phyloP scores from a whole-genome alignment of 2,888 invertebrate species.

The Dolichopus griseipennis region DNA sequence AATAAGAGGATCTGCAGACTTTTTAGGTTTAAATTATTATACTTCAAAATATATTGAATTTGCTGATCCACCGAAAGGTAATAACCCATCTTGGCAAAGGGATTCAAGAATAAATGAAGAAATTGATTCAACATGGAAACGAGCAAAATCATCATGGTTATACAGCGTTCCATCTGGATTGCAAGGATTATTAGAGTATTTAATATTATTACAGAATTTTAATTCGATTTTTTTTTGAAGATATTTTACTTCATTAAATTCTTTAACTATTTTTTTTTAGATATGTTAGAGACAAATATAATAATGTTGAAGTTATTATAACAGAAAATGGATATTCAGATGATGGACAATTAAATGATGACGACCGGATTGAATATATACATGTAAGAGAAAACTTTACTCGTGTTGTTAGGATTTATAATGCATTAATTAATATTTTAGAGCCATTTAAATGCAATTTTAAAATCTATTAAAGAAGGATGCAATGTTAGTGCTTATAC shows the following conservation, averaged over 20 bases:
- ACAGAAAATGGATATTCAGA: conserved; percentile 55
- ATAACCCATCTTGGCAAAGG: conserved; percentile 46
- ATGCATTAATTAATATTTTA: conserved; percentile 21
- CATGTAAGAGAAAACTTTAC: conserved; percentile 22
- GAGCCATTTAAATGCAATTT: conserved; percentile 31
- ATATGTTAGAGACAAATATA: conserved; percentile 50
- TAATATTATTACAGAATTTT: background rate
- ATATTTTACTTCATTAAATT: no score
- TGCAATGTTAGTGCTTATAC: conserved; percentile 32
- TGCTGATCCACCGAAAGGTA: conserved; percentile 25
- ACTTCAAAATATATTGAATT: conserved; percentile 27
- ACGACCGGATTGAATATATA: conserved; percentile 36
- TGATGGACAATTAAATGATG: conserved; percentile 35
- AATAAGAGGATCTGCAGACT: conserved; percentile 30
- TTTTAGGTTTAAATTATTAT: conserved; percentile 34
- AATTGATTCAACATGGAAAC: conserved; percentile 30
- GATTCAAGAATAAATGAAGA: conserved; percentile 37
- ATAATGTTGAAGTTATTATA: conserved; percentile 48
- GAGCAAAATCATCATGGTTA: conserved; percentile 31
- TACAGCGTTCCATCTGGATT: conserved; percentile 33
- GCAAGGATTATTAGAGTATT: conserved; percentile 23
- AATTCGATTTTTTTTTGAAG: no score
- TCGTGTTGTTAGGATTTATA: conserved; percentile 38
- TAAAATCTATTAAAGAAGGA: conserved; percentile 30
- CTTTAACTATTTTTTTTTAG: conserved; percentile 19